Percentiles rank a stretch among this genome's conserved stretches.
Conservation (phyloP, 2,888 invertebrate species). For the Eledone cirrhosa region DNA sequence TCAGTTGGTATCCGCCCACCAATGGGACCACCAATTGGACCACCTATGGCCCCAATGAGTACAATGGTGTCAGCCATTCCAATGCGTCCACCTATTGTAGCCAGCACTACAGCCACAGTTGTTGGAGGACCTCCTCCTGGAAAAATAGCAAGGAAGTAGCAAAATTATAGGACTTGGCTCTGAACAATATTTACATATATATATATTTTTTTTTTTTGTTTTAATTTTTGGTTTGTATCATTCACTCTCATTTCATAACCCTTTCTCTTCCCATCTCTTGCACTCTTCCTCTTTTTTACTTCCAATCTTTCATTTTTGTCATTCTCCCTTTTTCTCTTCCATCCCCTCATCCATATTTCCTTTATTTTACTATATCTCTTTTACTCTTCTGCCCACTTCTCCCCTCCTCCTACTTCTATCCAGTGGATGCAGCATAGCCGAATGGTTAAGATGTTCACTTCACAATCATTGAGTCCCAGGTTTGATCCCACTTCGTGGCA, state of each 20-base stretch:
- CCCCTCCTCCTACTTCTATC: not conserved
- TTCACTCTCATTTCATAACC: not conserved
- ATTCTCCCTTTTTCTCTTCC: not conserved
- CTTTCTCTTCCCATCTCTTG: not conserved
- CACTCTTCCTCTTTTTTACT: not conserved
- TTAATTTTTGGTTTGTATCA: not conserved
- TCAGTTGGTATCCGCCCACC: slow-evolving; percentile 53
- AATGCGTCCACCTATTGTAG: slow-evolving; percentile 42
- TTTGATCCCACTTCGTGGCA: too few relatives aligned
- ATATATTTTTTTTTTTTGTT: not conserved
- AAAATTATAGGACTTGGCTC: not conserved
- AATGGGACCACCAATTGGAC: slow-evolving; percentile 54
- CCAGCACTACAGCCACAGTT: slow-evolving; percentile 31
- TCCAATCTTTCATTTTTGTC: not conserved
- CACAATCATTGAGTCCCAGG: too few relatives aligned
- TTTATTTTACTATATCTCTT: not conserved
- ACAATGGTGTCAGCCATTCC: slow-evolving; percentile 48
- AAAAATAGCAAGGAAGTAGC: slow-evolving; percentile 37
- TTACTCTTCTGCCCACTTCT: not conserved
- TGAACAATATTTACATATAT: not conserved
- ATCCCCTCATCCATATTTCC: not conserved
- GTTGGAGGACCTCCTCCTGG: slow-evolving; percentile 44
- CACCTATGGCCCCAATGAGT: slow-evolving; percentile 49
- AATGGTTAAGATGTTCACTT: too few relatives aligned
- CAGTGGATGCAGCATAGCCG: too few relatives aligned